Evolutionary conservation across 2,113 vertebrate genomes (phyloP), one percentile per base, ranked within the genome.

Genomic region (Lucifuga dentata): DNA sequence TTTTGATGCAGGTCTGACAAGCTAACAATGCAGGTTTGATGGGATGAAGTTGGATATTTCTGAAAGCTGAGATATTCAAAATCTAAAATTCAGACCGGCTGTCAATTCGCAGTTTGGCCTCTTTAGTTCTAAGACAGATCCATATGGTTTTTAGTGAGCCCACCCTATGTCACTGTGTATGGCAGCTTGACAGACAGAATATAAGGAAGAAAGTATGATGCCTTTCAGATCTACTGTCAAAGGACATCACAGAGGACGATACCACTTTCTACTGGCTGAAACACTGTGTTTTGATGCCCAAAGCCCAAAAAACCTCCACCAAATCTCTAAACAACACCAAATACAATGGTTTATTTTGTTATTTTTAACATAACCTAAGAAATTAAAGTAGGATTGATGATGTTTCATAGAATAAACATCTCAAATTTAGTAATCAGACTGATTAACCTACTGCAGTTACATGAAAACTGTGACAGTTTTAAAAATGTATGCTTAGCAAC

Each of bases 221-320:
- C 57, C 60, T 67, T 75, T 89, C 33, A 74, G 79, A 76, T 78
- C 19, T 72, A 59, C 78, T 87, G 70, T 90, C 81, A 86, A 48
- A 80, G 52, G 35, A 53, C 57, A 68, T 76, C 80, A 80, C 38
- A 73, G 21, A 58, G 11, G 7, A 57, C 38, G 51, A 55, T n/a
- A 53, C 52, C 36, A 17, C 45, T 66, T 73, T 80, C 48, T 67
- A 19, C 56, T 71, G 55, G 19, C 51, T 12, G 43, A 32, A 62
- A 17, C 49, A 23, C 40, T 5, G 40, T 9, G 19, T 40, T 71
- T 8, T 45, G 52, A 57, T 9, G 39, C 20, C 23, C n/a, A 65
- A 5, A 20, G 33, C 6, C 26, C 0, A 39, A 17, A 69, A 24
- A 26, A 62, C 2, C 11, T 3, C 0, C 11, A 17, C 32, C 9